Percentiles rank a stretch among this genome's conserved stretches.
These are phyloP conservation scores for Argyra leucocephala DNA, from an alignment of 2,888 invertebrate species.

Conservation along the genomic window DNA sequence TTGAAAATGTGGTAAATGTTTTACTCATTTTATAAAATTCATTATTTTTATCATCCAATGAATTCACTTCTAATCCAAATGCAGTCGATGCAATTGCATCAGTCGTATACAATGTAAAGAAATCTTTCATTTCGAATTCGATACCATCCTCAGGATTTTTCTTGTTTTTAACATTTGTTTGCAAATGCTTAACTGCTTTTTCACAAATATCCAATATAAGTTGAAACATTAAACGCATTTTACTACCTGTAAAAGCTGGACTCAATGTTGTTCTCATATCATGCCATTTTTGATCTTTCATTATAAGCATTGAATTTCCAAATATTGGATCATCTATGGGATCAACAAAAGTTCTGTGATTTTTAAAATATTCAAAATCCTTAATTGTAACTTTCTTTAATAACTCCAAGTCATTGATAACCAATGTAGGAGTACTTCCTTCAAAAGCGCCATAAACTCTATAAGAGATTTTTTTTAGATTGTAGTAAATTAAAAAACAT, in stretches of 20 bases:
- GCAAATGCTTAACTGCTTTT: slow-evolving; percentile 27
- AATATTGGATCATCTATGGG: slow-evolving; percentile 37
- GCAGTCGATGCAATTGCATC: slow-evolving; percentile 37
- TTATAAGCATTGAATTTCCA: slow-evolving; percentile 15
- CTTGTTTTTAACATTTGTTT: slow-evolving; percentile 16
- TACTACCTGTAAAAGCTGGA: slow-evolving; percentile 35
- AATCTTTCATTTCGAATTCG: slow-evolving; percentile 29
- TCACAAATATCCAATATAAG: slow-evolving; percentile 27
- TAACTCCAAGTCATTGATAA: slow-evolving; percentile 39
- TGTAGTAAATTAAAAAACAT: not conserved
- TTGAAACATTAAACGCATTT: slow-evolving; percentile 33
- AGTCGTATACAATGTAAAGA: slow-evolving; percentile 32
- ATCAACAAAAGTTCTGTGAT: slow-evolving; percentile 15
- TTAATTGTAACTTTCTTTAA: slow-evolving; percentile 20
- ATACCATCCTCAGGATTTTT: slow-evolving; percentile 7
- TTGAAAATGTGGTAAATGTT: slow-evolving; percentile 35
- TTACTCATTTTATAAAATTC: slow-evolving; percentile 46
- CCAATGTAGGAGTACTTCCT: slow-evolving; percentile 19
- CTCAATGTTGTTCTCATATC: slow-evolving; percentile 34
- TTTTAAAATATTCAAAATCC: slow-evolving; percentile 20
- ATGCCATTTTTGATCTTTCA: slow-evolving; percentile 28
- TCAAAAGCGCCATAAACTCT: slow-evolving; percentile 13
- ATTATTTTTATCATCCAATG: slow-evolving; percentile 43
- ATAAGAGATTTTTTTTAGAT: too few relatives aligned
- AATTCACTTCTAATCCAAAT: slow-evolving; percentile 42